Percentiles rank a stretch among this genome's conserved stretches.
These are phyloP conservation scores for Panthera leo DNA, from an alignment of 2,113 vertebrate species.

Conservation along the genomic window DNA sequence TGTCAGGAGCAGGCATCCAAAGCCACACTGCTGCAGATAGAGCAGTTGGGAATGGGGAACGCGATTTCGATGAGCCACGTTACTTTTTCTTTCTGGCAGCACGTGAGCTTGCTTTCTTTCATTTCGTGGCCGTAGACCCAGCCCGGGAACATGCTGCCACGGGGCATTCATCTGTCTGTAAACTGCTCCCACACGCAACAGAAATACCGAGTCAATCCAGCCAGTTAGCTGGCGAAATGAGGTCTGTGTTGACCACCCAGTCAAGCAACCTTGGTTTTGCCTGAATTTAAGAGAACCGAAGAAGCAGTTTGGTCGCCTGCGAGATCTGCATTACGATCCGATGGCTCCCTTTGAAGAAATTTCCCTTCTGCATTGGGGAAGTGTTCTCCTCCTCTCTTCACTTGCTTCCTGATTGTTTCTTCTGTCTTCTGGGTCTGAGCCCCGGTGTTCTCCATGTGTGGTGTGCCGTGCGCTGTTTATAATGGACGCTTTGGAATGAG, in stretches of 20 bases:
- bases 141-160: not conserved
- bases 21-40: not conserved
- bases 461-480: rapidly evolving
- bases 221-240: slow-evolving; percentile 10
- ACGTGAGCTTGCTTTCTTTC: not conserved
- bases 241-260: not conserved
- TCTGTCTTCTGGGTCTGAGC: not conserved
- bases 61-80: not conserved
- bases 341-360: not conserved
- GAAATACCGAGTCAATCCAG: not conserved
- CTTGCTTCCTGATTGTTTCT: not conserved
- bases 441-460: not conserved
- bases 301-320: not conserved
- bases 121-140: not conserved
- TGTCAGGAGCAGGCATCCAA: not conserved
- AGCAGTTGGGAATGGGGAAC: not conserved
- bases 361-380: not conserved
- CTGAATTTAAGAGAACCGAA: not conserved
- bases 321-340: not conserved
- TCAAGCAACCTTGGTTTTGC: not conserved
- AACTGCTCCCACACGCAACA: not conserved
- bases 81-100: not conserved
- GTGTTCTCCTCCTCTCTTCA: not conserved
- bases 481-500: not conserved
- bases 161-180: not conserved